phyloP scores from a whole-genome alignment of 2,888 invertebrate genomes.

The Trachelus iudaicus region DNA sequence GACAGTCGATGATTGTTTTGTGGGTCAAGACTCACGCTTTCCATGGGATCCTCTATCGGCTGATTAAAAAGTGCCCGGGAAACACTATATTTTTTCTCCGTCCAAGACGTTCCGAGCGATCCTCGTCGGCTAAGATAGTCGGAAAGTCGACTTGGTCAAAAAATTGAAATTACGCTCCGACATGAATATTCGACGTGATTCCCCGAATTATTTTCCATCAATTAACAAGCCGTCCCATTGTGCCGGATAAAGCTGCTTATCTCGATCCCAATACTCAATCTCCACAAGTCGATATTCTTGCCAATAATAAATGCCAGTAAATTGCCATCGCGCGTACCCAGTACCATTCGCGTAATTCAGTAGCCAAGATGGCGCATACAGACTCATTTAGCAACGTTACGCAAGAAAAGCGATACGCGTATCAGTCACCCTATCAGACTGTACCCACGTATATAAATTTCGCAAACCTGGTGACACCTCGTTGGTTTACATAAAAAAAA shows the following conservation, averaged over 20 bases:
- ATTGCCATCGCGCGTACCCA: neutral
- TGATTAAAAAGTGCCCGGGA: slow-evolving; percentile 22
- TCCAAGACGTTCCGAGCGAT: neutral
- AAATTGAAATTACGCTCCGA: slow-evolving; percentile 6
- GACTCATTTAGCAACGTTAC: neutral
- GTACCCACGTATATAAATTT: neutral
- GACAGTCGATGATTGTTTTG: slow-evolving; percentile 31
- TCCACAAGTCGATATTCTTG: neutral
- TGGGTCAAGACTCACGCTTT: slow-evolving; percentile 17
- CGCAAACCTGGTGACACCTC: neutral
- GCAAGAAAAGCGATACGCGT: neutral
- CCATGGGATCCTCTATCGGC: slow-evolving; percentile 22
- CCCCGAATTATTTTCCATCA: neutral
- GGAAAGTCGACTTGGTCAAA: slow-evolving; percentile 14
- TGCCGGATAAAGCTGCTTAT: neutral
- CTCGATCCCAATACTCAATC: neutral
- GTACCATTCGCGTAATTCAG: neutral
- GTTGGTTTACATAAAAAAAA: neutral
- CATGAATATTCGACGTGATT: neutral
- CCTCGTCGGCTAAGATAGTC: neutral
- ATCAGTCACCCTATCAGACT: neutral
- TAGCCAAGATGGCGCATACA: neutral
- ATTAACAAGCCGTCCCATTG: neutral
- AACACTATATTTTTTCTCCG: slow-evolving; percentile 8
- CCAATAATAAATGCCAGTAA: neutral